Evolutionary conservation across 2,888 invertebrate species (phyloP).

Genomic region (Amblyjoppa proteus): DNA sequence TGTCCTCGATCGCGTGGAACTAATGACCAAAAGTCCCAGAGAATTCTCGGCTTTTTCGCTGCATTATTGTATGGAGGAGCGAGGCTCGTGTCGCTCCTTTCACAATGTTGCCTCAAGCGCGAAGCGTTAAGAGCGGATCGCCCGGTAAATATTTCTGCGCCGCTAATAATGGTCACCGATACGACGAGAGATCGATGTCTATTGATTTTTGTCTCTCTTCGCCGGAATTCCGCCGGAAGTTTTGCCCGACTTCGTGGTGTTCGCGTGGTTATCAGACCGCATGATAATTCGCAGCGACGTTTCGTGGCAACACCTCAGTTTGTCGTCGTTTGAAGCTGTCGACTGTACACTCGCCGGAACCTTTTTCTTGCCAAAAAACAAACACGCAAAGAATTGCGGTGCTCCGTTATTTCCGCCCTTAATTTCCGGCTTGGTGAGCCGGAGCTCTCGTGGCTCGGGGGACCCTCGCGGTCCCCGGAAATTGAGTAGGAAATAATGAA

Average conservation of each 20-base stretch:
- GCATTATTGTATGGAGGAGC: neutral
- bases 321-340: constrained; percentile 6
- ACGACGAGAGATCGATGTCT: neutral
- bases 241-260: neutral
- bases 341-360: neutral
- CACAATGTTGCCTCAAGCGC: constrained; percentile 6
- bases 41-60: neutral
- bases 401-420: constrained; percentile 48
- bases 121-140: neutral
- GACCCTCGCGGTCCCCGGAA: constrained; percentile 55
- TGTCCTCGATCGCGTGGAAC: constrained; percentile 77
- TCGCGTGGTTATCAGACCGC: constrained; percentile 8
- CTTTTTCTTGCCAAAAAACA: constrained; percentile 41
- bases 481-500: constrained; percentile 60
- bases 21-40: constrained; percentile 73
- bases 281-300: neutral
- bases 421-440: constrained; percentile 64
- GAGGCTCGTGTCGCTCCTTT: neutral
- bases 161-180: neutral
- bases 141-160: neutral
- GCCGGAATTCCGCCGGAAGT: neutral
- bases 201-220: neutral
- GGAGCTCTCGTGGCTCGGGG: constrained; percentile 47
- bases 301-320: neutral
- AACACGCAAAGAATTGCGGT: constrained; percentile 15